phyloP scores from a whole-genome alignment of 2,113 vertebrate genomes.

The Cryptomyrus ogoouensis region DNA sequence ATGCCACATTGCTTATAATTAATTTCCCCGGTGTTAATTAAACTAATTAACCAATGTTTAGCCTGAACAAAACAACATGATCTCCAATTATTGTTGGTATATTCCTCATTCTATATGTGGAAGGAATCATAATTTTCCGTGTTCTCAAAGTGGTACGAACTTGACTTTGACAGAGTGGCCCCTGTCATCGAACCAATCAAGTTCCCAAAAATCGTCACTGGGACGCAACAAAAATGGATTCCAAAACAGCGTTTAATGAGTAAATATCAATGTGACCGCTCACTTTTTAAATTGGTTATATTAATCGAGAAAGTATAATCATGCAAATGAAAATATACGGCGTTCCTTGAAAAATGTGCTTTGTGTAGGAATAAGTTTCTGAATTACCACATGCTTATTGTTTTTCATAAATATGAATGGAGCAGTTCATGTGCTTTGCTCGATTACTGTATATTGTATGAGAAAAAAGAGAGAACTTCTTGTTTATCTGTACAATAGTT shows the following conservation, averaged over 20 bases:
- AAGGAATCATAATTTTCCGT: not conserved
- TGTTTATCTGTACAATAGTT: too few species aligned
- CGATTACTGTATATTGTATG: not conserved
- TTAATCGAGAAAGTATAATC: not conserved
- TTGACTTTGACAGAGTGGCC: not conserved
- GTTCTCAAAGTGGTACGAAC: not conserved
- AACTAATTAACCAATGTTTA: not conserved
- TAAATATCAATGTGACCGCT: not conserved
- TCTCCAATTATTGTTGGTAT: not conserved
- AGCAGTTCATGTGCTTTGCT: not conserved
- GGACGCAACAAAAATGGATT: not conserved
- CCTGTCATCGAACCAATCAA: not conserved
- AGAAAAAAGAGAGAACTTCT: not conserved
- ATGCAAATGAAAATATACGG: not conserved
- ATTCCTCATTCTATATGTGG: not conserved
- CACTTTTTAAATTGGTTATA: not conserved
- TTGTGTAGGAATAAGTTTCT: not conserved
- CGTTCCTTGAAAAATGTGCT: not conserved
- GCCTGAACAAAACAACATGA: not conserved
- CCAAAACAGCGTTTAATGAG: not conserved
- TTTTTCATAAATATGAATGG: not conserved
- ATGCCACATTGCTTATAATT: not conserved
- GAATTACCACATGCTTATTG: not conserved
- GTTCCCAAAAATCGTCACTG: not conserved
- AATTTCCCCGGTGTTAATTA: not conserved